Evolutionary conservation across 1,140 invertebrate genomes (phyloP), one percentile per base, ranked within the genome.

Genomic region (Pentalonia nigronervosa): DNA sequence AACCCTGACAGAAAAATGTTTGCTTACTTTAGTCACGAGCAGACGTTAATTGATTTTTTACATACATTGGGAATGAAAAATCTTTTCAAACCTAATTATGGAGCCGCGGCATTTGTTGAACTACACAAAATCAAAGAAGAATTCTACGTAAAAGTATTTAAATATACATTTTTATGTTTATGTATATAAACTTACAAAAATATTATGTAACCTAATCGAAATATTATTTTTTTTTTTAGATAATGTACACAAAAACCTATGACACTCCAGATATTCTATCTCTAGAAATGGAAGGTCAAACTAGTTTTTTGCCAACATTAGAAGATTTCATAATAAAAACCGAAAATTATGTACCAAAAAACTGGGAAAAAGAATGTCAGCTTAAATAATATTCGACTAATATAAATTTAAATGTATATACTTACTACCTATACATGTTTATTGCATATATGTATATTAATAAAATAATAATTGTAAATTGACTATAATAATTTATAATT

Each of bases 331-430:
- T 84, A 84, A 84, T 93, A 30, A 30, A 34, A 50, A 93, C 91
- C 2, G 91, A 84, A 93, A 93, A 93, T 86, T 93, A 93, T 56
- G 81, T 93, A 56, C 91, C 91, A n/a, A 84, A 93, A 86, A 93
- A 86, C 41, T 93, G 91, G 91, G 91, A 93, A 56, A 93, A 93
- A 53, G 91, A 93, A 50, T 93, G 91, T 30, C 91, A 93, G 81
- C 81, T 90, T 30, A 90, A 90, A 67, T 90, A 89, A 53, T 0
- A 45, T 84, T 41, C 21, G 8, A 76, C 30, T 76, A 76, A 76
- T 76, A n/a, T 17, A 2, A 76, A n/a, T 76, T n/a, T n/a, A n/a
- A 76, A 76, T 76, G 8, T n/a, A 67, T 17, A n/a, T 14, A 53
- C 41, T 21, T 21, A 50, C 2, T 0, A n/a, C n/a, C n/a, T n/a